Evolutionary conservation across 2,797 vertebrate species (phyloP), one percentile per base, ranked within the genome.

Genomic region (Menidia menidia): DNA sequence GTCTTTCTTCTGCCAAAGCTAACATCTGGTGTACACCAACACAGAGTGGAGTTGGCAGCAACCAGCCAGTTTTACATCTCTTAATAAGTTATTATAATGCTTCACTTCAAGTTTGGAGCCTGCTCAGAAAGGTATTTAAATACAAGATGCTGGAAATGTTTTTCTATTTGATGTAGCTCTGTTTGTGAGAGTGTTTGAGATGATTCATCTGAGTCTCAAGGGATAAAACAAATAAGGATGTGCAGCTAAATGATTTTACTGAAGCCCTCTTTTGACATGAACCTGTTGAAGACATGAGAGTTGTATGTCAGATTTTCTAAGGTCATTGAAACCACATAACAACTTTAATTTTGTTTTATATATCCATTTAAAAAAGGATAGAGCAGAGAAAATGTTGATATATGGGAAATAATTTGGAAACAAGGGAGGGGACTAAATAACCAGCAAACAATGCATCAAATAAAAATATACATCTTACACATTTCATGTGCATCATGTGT

Each of bases 1-100:
- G 68, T 83, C 86, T 83, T 84, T 72, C 80, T 89, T 85, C 50
- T 44, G 88, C 91, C 92, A 93, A 93, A 88, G 66, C 75, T 87
- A 92, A 94, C 93, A 93, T 92, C 83, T 93, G 80, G 67, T 78
- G 80, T 41, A 12, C 53, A 81, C 78, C 59, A 39, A 88, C 80
- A 83, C 83, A 75, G 68, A 78, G 66, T 58, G 67, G 68, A 56
- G 69, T 52, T 59, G 25, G 60, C 55, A 68, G 59, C 75, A 50
- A 47, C 35, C 41, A 14, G 15, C n/a, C 53, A 48, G 30, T 25
- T 42, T 66, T 53, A 48, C 44, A 68, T 80, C 82, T 64, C 76
- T 69, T 86, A 87, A 88, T 58, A 87, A 85, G 64, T 84, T 81
- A 87, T 90, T 77, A 87, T 78, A 76, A 61, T 69, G 59, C 83